Percentiles rank a stretch among this genome's conserved stretches.
Conservation (phyloP, 2,888 invertebrate species). For the Uropetala carovei region DNA sequence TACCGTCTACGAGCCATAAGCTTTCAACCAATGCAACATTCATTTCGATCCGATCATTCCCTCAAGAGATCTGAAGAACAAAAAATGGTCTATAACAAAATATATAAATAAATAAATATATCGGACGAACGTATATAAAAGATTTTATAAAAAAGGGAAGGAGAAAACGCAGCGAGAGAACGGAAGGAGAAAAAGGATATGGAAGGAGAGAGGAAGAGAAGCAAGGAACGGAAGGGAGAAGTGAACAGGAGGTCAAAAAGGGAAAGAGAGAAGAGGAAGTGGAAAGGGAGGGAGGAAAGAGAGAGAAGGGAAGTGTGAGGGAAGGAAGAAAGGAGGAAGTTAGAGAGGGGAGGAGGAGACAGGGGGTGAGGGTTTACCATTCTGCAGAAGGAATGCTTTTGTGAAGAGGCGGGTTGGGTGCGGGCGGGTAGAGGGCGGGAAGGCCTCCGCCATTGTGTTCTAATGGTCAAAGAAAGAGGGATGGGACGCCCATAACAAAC, state of each 20-base stretch:
- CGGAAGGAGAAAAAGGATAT: no score
- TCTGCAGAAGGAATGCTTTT: slow-evolving; percentile 12
- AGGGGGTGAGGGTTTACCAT: neutral
- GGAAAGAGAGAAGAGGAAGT: neutral
- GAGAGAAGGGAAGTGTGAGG: neutral
- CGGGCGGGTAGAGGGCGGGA: neutral
- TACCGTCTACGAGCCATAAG: no score
- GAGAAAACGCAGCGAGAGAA: no score
- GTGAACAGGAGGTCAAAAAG: neutral
- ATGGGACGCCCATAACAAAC: slow-evolving; percentile 54
- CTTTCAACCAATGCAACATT: no score
- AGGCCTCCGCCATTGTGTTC: slow-evolving; percentile 8
- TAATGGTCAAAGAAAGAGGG: slow-evolving; percentile 45
- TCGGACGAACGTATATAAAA: no score
- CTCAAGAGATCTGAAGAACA: no score
- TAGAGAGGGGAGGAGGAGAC: neutral
- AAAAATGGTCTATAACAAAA: no score
- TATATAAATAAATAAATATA: no score
- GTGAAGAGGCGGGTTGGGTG: neutral
- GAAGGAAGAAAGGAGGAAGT: neutral
- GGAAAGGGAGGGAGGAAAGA: neutral
- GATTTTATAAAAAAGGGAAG: neutral
- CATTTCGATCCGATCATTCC: no score
- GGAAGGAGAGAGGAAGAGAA: no score
- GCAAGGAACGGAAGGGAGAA: no score